A percentile compares a stretch with the other conserved stretches of the same genome.
Conservation (phyloP, 1,140 invertebrate genomes). For the Meteorus sp. region DNA sequence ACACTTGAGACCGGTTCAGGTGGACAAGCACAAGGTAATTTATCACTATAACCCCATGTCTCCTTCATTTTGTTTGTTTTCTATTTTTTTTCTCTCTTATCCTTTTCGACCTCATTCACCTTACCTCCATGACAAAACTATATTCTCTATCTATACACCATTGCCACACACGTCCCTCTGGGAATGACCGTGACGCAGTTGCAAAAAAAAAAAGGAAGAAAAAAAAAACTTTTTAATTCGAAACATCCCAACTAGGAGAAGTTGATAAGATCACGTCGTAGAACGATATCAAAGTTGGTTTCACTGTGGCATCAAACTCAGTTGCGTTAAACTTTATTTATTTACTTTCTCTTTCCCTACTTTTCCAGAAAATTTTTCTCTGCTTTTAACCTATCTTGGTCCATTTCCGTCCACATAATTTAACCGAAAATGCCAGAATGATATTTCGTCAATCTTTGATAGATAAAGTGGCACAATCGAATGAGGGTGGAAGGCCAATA, state of each 20-base stretch:
- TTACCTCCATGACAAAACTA: not conserved
- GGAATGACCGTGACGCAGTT: constrained; percentile 3
- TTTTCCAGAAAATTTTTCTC: no score
- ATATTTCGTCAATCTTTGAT: no score
- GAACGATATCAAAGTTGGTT: constrained; percentile 4
- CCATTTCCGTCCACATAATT: no score
- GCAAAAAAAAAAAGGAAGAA: not conserved
- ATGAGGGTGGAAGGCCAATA: no score
- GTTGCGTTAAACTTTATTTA: not conserved
- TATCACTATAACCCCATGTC: constrained; percentile 23
- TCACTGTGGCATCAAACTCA: not conserved
- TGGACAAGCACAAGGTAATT: constrained; percentile 88
- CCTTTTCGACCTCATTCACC: no score
- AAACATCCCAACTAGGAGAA: constrained; percentile 13
- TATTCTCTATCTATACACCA: constrained; percentile 4
- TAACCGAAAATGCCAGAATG: no score
- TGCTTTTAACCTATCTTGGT: no score
- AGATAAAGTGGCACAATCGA: no score
- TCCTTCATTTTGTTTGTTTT: not conserved
- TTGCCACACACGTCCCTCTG: not conserved
- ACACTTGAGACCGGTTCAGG: constrained; percentile 80
- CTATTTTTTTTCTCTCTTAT: not conserved
- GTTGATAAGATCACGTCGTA: constrained; percentile 24
- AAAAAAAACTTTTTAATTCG: constrained; percentile 24
- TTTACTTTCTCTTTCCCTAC: no score